phyloP scores from a whole-genome alignment of 2,888 invertebrate species.

The Mimachlamys varia region DNA sequence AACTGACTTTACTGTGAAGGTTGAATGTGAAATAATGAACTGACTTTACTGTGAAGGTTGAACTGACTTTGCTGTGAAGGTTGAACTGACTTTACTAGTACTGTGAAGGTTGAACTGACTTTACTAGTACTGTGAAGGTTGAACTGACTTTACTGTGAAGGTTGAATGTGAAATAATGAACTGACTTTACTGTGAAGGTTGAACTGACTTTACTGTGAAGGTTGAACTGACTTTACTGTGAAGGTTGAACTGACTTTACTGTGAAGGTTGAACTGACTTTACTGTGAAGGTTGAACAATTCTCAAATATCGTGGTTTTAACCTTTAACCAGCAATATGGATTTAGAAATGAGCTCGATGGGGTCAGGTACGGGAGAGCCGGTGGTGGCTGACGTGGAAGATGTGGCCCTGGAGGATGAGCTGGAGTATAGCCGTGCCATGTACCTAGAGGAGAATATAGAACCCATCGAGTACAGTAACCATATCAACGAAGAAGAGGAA shows the following conservation, averaged over 20 bases:
- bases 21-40: too few species aligned
- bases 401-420: not conserved
- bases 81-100: not conserved
- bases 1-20: not conserved
- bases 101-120: not conserved
- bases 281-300: not conserved
- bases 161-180: too few species aligned
- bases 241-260: not conserved
- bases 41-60: not conserved
- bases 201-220: not conserved
- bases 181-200: too few species aligned
- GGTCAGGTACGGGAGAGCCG: not conserved
- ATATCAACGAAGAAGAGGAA: not conserved
- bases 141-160: too few species aligned
- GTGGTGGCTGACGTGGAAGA: not conserved
- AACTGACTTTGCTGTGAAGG: not conserved
- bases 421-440: slow-evolving; percentile 2
- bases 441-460: not conserved
- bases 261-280: not conserved
- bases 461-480: not conserved
- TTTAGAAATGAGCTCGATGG: not conserved
- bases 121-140: not conserved
- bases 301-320: not conserved
- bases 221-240: not conserved
- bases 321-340: not conserved